phyloP scores from a whole-genome alignment of 2,797 vertebrate genomes.

The Aldrovandia affinis region DNA sequence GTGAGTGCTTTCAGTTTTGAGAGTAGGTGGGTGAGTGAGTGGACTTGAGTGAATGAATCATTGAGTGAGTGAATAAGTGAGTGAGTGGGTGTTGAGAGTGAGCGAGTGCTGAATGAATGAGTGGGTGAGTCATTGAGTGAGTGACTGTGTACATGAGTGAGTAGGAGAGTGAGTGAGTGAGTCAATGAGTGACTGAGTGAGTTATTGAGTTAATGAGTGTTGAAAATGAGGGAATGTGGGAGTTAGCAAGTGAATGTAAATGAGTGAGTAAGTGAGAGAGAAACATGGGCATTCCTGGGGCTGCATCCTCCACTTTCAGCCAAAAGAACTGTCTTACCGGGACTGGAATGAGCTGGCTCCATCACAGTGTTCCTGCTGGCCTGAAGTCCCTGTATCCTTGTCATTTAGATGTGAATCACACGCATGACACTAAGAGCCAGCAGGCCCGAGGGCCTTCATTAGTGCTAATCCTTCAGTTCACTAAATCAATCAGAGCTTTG shows the following conservation, averaged over 20 bases:
- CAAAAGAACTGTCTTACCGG: neutral
- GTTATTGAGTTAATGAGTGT: neutral
- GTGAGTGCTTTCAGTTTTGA: too few species aligned
- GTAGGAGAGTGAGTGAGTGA: neutral
- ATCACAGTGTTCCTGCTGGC: too few species aligned
- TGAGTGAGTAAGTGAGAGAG: neutral
- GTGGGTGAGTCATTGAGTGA: neutral
- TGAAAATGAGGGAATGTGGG: neutral
- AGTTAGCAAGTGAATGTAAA: too few species aligned
- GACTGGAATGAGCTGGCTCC: too few species aligned
- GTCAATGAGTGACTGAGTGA: neutral
- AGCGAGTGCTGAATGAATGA: neutral
- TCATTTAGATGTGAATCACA: neutral
- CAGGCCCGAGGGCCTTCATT: neutral
- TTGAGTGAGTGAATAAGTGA: neutral
- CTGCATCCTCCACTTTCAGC: neutral
- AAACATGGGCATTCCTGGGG: neutral
- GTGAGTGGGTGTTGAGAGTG: too few species aligned
- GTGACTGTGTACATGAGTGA: too few species aligned
- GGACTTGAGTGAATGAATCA: neutral
- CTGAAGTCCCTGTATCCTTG: neutral
- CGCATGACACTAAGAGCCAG: neutral
- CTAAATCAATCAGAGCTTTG: constrained; percentile 9
- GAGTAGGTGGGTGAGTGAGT: neutral
- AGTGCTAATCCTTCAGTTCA: constrained; percentile 9